Evolutionary conservation across 1,140 invertebrate species (phyloP), one percentile per base, ranked within the genome.

Genomic region (Sitobion miscanthi): DNA sequence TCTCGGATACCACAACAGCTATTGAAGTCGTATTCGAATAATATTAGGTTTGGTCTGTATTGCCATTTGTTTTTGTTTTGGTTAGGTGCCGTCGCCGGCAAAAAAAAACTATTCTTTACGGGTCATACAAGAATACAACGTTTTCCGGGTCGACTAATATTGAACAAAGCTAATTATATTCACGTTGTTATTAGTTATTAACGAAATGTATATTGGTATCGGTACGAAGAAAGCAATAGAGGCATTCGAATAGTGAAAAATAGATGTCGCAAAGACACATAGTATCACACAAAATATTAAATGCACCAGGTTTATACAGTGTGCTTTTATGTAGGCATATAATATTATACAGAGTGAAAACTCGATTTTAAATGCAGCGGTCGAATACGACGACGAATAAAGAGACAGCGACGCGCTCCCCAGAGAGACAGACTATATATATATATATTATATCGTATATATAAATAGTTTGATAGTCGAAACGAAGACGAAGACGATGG

Each of bases 211-310:
- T 23, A 54, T 54, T 23, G 0, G 52, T 4, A 7, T 54, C 7
- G 20, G 6, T 54, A 7, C 6, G 52, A 52, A 54, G 21, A 17
- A n/a, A 69, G 5, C 17, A 77, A 77, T 3, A 54, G 52, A 21
- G n/a, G 8, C 62, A n/a, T n/a, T 20, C 11, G 5, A 77, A n/a
- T 77, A n/a, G 30, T 77, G 14, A n/a, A 77, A 77, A 77, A 77
- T n/a, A n/a, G 0, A 20, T 77, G 2, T 77, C 1, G 1, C 3
- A 35, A 62, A 4, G 30, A n/a, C 0, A 30, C 0, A 30, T 21
- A 5, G 4, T n/a, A 17, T 77, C 0, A 35, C 62, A 20, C n/a
- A 77, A 17, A 77, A 77, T 77, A n/a, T n/a, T 17, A n/a, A n/a
- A 77, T 77, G 30, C 14, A 5, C n/a, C 17, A 30, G 0, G 11